phyloP scores from a whole-genome alignment of 2,797 vertebrate species.

The Diplodus sargus region DNA sequence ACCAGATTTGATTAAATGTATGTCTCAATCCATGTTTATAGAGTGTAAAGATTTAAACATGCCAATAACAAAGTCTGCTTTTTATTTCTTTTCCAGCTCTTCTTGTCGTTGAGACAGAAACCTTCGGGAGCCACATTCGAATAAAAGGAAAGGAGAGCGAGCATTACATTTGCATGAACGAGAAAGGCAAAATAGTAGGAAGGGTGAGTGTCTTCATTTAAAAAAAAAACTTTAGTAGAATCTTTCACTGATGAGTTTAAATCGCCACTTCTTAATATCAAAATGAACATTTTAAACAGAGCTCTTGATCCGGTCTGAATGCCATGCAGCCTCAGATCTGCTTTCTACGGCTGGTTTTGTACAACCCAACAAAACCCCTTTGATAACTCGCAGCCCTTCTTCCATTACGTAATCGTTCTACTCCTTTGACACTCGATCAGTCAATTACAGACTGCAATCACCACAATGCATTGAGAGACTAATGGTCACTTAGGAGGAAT shows the following conservation, averaged over 20 bases:
- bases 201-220: slow-evolving; percentile 78
- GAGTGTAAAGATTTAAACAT: background rate
- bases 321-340: slow-evolving; percentile 46
- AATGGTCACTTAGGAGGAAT: slow-evolving; percentile 82
- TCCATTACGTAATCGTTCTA: slow-evolving; percentile 80
- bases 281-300: slow-evolving; percentile 39
- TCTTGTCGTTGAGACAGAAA: slow-evolving; percentile 88
- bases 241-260: background rate
- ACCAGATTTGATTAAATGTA: background rate
- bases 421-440: slow-evolving; percentile 83
- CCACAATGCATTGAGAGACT: slow-evolving; percentile 81
- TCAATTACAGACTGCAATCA: slow-evolving; percentile 84
- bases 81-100: slow-evolving; percentile 80
- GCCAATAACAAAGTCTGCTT: slow-evolving; percentile 34
- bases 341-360: slow-evolving; percentile 69
- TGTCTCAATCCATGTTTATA: background rate
- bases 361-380: slow-evolving; percentile 79
- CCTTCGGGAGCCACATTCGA: slow-evolving; percentile 88
- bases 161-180: slow-evolving; percentile 90
- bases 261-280: slow-evolving; percentile 16
- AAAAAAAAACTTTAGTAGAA: background rate
- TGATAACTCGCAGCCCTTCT: slow-evolving; percentile 81
- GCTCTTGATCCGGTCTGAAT: slow-evolving; percentile 56
- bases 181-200: slow-evolving; percentile 88
- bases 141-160: slow-evolving; percentile 90